Conservation (phyloP, 2,797 vertebrate species). For the Oreonectes daqikongensis region DNA sequence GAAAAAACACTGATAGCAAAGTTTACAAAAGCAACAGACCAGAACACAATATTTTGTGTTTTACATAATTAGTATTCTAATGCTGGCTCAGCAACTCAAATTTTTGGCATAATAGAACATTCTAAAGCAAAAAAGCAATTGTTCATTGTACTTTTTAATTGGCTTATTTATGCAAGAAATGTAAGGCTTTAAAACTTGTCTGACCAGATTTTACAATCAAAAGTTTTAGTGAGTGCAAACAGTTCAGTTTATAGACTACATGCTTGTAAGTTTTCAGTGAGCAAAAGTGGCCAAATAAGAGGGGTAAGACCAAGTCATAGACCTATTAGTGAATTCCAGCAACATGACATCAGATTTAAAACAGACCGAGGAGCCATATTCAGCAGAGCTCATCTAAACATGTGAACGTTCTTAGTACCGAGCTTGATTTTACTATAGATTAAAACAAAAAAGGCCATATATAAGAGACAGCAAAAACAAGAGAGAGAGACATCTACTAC, state of each 20-base stretch:
- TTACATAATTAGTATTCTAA: not conserved
- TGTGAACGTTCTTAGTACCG: constrained; percentile 40
- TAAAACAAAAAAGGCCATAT: constrained; percentile 23
- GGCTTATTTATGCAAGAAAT: not conserved
- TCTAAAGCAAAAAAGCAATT: not conserved
- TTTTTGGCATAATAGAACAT: too few relatives aligned
- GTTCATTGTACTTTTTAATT: not conserved
- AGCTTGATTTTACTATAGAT: constrained; percentile 32
- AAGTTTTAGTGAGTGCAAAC: not conserved
- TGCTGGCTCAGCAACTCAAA: not conserved
- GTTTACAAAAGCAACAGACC: not conserved
- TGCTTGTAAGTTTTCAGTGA: constrained; percentile 8
- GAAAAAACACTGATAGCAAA: not conserved
- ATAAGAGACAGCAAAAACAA: constrained; percentile 12
- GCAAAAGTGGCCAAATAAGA: constrained; percentile 32
- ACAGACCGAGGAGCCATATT: constrained; percentile 37
- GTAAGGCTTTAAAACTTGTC: not conserved
- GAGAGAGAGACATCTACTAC: not conserved
- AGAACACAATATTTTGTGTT: constrained; percentile 7
- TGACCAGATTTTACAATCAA: not conserved
- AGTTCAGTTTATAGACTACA: not conserved
- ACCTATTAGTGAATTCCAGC: constrained; percentile 52
- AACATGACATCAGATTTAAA: constrained; percentile 55
- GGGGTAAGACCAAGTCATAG: constrained; percentile 16
- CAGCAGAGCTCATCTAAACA: constrained; percentile 40